Evolutionary conservation across 2,113 vertebrate genomes (phyloP).

Genomic region (Monopterus albus): DNA sequence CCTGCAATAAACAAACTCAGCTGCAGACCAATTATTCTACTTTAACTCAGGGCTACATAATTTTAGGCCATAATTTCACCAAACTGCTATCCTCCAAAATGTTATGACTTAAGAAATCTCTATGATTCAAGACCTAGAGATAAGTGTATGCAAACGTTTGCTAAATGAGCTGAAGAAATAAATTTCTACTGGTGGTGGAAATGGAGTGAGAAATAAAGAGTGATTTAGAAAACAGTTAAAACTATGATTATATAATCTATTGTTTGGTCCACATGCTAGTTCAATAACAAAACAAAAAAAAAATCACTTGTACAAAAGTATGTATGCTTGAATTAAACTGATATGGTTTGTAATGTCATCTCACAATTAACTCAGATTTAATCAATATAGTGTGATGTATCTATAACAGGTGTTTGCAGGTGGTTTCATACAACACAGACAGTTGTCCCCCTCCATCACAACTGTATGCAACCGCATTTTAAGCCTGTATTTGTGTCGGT

Average conservation of each 20-base stretch:
- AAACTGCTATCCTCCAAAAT: neutral
- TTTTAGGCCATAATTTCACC: neutral
- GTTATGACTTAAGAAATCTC: neutral
- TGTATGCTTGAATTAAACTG: too few relatives aligned
- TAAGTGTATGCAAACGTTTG: neutral
- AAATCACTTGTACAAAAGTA: too few relatives aligned
- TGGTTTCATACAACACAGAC: too few relatives aligned
- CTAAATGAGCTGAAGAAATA: neutral
- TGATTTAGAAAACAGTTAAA: neutral
- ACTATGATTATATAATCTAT: neutral
- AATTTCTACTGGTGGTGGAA: neutral
- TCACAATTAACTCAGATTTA: neutral
- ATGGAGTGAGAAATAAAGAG: constrained; percentile 1
- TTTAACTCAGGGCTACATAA: neutral
- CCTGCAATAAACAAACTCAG: too few relatives aligned
- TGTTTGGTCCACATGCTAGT: neutral
- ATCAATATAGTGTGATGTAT: neutral
- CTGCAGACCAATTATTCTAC: neutral
- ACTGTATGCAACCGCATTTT: too few relatives aligned
- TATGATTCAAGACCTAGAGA: neutral
- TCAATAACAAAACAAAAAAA: too few relatives aligned
- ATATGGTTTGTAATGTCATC: too few relatives aligned
- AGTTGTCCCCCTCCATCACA: too few relatives aligned
- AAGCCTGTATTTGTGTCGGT: too few relatives aligned
- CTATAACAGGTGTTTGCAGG: too few relatives aligned